Base-by-base conservation (phyloP, 2,113 vertebrate genomes). In the Stegostoma tigrinum region DNA sequence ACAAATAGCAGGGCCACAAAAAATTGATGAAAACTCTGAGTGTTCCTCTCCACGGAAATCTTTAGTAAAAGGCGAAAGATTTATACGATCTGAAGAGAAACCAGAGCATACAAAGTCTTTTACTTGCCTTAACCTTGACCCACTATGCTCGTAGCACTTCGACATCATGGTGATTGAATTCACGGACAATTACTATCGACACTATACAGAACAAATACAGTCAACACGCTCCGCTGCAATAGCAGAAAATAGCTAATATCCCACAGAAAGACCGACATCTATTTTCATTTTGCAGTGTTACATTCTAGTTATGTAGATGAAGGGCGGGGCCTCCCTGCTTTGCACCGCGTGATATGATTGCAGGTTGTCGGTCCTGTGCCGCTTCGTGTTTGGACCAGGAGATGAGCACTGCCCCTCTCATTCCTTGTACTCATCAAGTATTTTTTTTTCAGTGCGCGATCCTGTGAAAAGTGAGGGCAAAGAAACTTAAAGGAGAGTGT, bases 1-100 rank as follows among this genome's bases (percentile, higher is more conserved):
- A 75, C 72, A 6, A 34, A 75, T 1, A 30, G 21, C 0, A 75
- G 21, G 72, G 72, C 72, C 23, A 30, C 72, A 78, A 85, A 85
- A 85, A 85, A 85, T 85, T 85, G 7, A 0, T 45, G 45, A 5
- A 45, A 45, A 85, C 80, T 85, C 80, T 45, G 83, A 86, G 83
- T 86, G 83, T 24, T 86, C 42, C 42, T 48, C 83, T 86, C 83
- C 83, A 86, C 83, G 42, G 83, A 86, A 86, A 48, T 86, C 83
- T 86, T 86, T 86, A 86, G 83, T 86, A 86, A 86, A 86, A 86
- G 83, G 83, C 83, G 42, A 86, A 86, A 86, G 83, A 86, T 48
- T 86, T 86, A 86, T 86, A 86, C 83, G 42, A 86, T 48, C 83
- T 86, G 83, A 48, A 86, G 45, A 48, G 83, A 86, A 86, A 86